phyloP scores from a whole-genome alignment of 2,888 invertebrate species.

The Laothoe populi region DNA sequence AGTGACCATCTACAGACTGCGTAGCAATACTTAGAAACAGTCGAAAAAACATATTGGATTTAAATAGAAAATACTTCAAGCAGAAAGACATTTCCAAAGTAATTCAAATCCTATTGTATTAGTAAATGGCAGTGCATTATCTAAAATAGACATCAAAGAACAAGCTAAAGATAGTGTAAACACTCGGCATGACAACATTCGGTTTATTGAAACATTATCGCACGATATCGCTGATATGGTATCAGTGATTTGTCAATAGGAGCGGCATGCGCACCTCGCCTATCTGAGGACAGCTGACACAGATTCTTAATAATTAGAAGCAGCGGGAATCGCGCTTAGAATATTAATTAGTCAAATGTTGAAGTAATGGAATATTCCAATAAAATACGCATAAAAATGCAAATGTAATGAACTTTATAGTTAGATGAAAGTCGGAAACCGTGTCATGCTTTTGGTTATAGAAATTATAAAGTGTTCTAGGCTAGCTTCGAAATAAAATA shows the following conservation, averaged over 20 bases:
- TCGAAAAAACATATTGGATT: too few species aligned
- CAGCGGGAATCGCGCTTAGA: neutral
- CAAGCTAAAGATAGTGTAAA: neutral
- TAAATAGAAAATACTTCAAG: too few species aligned
- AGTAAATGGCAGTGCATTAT: neutral
- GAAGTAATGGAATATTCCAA: neutral
- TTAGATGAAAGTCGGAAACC: neutral
- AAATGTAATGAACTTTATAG: constrained; percentile 5
- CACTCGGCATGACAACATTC: constrained; percentile 2
- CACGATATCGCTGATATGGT: constrained; percentile 25
- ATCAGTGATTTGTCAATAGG: constrained; percentile 38
- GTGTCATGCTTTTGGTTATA: neutral
- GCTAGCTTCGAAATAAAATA: too few species aligned
- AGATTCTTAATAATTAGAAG: constrained; percentile 1
- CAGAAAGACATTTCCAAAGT: too few species aligned
- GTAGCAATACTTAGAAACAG: too few species aligned
- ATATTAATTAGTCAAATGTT: constrained; percentile 11
- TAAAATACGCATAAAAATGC: constrained; percentile 13
- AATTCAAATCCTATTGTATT: neutral
- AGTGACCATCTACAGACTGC: too few species aligned
- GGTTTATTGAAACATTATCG: constrained; percentile 18
- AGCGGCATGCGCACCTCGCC: constrained; percentile 1
- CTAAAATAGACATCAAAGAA: constrained; percentile 7
- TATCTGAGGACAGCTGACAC: neutral
- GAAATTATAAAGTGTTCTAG: neutral